Base-by-base conservation (phyloP, 2,113 vertebrate species). In the Entomyzon cyanotis region DNA sequence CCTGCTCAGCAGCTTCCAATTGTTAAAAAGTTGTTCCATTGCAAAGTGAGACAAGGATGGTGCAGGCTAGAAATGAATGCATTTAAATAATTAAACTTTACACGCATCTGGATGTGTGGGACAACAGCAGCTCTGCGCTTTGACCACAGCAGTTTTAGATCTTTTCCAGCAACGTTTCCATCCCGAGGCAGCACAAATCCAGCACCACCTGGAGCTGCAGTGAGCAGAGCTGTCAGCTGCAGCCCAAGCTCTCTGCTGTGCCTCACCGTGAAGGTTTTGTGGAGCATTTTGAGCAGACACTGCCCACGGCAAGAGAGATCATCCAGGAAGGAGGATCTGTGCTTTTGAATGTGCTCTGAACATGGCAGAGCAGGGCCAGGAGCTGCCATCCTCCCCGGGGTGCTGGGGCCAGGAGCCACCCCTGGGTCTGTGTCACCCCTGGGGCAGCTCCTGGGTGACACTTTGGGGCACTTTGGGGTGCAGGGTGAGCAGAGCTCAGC, bases 351-450 rank as follows among this genome's bases (percentile, higher is more conserved):
- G 1, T 8, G 2, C 5, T 21, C 30, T 70, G 85, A 50, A 53
- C 69, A 8, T 0, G 5, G 10, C 50, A 16, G 89, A 49, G 49
- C 52, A 0, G 0, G 35, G 62, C 80, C 8, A 1, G 0, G n/a
- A 69, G 18, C 71, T 22, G 71, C 88, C 73, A 44, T 5, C 56
- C 47, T 2, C 1, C 46, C 55, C 55, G 18, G 44, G 44, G 17
- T 17, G 15, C 42, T 44, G 42, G 42, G 42, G 42, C 42, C 15
- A 17, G 42, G 42, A 28, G 27, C 58, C 62, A 24, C 1, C 37
- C 56, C 65, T 1, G 0, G 25, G 3, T 12, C 46, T 0, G 0
- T 3, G 47, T 3, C 68, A 56, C n/a, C 41, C 37, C 8, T 0
- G 0, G 58, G 68, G 39, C 50, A 11, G 39, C 69, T 84, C 30